Evolutionary conservation across 2,888 invertebrate genomes (phyloP).

Genomic region (Nephrotoma appendiculata): DNA sequence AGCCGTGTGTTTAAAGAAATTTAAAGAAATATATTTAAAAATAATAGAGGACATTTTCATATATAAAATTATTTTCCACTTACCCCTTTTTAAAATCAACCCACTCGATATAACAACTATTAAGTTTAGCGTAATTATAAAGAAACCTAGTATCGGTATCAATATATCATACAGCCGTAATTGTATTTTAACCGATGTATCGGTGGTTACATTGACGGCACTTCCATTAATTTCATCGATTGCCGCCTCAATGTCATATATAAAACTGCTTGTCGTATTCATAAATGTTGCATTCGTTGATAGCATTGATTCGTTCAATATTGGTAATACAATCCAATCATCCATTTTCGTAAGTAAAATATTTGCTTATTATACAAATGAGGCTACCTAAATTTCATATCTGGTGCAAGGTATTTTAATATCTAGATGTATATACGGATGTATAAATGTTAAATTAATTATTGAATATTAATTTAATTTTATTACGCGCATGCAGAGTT

Average conservation of each 20-base stretch:
- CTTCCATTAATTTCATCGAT: neutral
- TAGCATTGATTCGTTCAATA: neutral
- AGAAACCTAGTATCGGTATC: conserved; percentile 38
- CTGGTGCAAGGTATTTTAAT: neutral
- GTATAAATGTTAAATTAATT: neutral
- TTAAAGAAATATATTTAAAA: too few relatives aligned
- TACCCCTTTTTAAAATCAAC: conserved; percentile 45
- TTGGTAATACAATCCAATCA: neutral
- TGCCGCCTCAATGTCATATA: neutral
- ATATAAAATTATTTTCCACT: conserved; percentile 9
- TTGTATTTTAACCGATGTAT: conserved; percentile 21
- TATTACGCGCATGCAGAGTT: neutral
- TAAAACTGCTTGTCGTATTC: neutral
- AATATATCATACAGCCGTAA: conserved; percentile 35
- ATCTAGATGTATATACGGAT: neutral
- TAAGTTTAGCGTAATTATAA: conserved; percentile 43
- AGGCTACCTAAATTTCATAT: neutral
- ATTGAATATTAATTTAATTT: neutral
- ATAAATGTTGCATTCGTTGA: neutral
- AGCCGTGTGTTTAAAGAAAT: too few relatives aligned
- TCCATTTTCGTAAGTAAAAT: neutral
- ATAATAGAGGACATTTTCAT: too few relatives aligned
- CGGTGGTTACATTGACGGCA: neutral
- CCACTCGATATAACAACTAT: conserved; percentile 52
- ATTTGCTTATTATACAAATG: neutral